These are phyloP conservation scores for Variabilichromis moorii DNA, from an alignment of 2,113 vertebrate genomes.

Conservation along the genomic window DNA sequence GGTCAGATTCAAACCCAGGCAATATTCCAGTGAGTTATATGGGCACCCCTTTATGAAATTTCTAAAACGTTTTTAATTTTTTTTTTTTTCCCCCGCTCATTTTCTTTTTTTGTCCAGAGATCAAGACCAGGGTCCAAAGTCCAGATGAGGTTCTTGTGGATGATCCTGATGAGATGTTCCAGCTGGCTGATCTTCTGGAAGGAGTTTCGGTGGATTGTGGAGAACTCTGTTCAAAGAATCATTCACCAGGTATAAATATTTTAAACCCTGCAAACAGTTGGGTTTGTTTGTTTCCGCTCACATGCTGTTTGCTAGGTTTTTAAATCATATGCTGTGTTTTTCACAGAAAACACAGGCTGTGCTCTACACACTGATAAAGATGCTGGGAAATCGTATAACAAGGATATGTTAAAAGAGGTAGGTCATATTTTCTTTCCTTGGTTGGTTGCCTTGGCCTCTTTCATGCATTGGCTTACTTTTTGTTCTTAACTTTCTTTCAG, in stretches of 20 bases:
- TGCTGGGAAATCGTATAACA: conserved; percentile 42
- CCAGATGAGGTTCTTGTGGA: conserved; percentile 69
- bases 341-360: conserved; percentile 53
- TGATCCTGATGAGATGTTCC: conserved; percentile 70
- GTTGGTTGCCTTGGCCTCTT: background rate
- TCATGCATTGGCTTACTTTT: background rate
- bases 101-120: conserved; percentile 37
- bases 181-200: conserved; percentile 68
- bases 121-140: conserved; percentile 61
- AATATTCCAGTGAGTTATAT: background rate
- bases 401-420: conserved; percentile 72
- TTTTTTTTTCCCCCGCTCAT: background rate
- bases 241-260: conserved; percentile 64
- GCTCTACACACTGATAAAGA: conserved; percentile 26
- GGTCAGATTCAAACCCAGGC: background rate
- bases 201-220: conserved; percentile 71
- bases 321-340: background rate
- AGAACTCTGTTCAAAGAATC: conserved; percentile 38
- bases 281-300: background rate
- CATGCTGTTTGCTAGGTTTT: background rate
- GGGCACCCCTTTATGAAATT: background rate
- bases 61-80: background rate
- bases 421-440: background rate
- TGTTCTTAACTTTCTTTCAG: conserved; percentile 33
- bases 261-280: background rate